Evolutionary conservation across 2,113 vertebrate genomes (phyloP).

Genomic region (Saguinus midas): DNA sequence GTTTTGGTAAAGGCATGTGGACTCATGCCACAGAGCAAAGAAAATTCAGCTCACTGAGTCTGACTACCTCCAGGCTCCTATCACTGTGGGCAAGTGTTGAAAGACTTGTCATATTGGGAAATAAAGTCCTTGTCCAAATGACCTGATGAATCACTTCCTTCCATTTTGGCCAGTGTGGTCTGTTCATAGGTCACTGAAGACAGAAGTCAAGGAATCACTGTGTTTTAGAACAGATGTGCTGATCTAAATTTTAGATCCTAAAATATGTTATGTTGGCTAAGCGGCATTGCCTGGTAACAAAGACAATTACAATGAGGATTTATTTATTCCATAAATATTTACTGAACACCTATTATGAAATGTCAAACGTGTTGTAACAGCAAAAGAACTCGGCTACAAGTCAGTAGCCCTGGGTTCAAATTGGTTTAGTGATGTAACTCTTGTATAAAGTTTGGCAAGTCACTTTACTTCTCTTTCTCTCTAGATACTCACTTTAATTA

Average conservation of each 20-base stretch:
- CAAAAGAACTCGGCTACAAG: neutral
- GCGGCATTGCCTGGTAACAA: neutral
- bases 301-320: neutral
- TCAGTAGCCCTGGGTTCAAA: neutral
- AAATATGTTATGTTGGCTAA: constrained; percentile 2
- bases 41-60: neutral
- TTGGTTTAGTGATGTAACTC: neutral
- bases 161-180: neutral
- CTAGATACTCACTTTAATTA: neutral
- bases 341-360: neutral
- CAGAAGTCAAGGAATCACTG: neutral
- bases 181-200: neutral
- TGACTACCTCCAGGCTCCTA: neutral
- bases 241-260: constrained; percentile 32
- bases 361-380: neutral
- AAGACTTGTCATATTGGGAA: neutral
- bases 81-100: neutral
- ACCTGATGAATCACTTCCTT: neutral
- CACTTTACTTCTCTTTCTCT: neutral
- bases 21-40: neutral
- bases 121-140: neutral
- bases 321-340: constrained; percentile 6
- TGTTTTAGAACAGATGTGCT: neutral
- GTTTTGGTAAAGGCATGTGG: neutral
- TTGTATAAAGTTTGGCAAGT: neutral